These are phyloP conservation scores for Laterallus jamaicensis DNA, from an alignment of 2,113 vertebrate species.

Conservation along the genomic window DNA sequence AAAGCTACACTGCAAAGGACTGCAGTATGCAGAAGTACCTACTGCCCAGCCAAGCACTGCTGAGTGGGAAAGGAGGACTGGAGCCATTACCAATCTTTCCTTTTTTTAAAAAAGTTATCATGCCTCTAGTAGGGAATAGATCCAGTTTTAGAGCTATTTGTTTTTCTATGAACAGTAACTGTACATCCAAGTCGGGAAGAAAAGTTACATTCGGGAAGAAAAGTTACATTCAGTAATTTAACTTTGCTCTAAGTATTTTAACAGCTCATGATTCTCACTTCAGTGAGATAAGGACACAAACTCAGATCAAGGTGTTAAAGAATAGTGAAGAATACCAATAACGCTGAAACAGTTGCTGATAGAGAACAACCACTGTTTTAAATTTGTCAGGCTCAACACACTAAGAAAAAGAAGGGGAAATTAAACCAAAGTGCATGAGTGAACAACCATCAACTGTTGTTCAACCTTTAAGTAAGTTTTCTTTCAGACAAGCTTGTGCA, in stretches of 20 bases:
- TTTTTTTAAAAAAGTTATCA: background rate
- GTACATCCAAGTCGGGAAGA: background rate
- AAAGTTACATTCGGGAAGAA: background rate
- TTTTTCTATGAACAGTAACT: background rate
- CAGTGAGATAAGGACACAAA: background rate
- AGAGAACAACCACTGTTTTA: background rate
- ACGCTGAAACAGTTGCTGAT: background rate
- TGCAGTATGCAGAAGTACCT: background rate
- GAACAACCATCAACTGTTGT: background rate
- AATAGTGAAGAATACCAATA: background rate
- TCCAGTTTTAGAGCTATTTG: background rate
- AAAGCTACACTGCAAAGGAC: background rate
- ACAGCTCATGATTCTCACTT: background rate
- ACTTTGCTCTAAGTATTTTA: background rate
- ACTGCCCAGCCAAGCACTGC: background rate
- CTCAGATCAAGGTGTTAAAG: background rate
- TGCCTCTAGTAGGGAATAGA: background rate
- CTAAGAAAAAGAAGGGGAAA: background rate
- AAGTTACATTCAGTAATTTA: background rate
- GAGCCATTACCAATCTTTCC: rapidly evolving
- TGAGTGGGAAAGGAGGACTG: background rate
- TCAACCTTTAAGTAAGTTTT: background rate
- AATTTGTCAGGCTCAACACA: background rate
- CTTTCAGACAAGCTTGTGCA: background rate
- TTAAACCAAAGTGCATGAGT: background rate